Percentiles rank a stretch among this genome's conserved stretches.
phyloP scores from a whole-genome alignment of 2,113 vertebrate genomes.

The Eira barbara region DNA sequence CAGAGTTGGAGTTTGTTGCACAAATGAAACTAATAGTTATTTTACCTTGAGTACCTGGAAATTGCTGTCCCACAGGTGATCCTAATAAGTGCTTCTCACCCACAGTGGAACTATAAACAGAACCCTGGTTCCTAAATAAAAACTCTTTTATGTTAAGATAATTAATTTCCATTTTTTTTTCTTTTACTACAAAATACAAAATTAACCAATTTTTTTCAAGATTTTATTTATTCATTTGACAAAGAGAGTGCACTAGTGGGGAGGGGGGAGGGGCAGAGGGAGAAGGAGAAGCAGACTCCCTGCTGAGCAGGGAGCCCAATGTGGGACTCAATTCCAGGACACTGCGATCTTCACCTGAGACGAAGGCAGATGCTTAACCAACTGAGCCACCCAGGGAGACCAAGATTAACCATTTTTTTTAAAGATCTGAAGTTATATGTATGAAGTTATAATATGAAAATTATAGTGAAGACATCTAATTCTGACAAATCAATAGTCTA shows the following conservation, averaged over 20 bases:
- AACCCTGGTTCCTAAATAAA: constrained; percentile 22
- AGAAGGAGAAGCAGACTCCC: background rate
- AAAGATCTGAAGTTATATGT: background rate
- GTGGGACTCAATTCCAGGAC: background rate
- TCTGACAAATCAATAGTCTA: background rate
- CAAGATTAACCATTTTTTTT: background rate
- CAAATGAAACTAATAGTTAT: constrained; percentile 26
- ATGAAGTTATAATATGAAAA: constrained; percentile 26
- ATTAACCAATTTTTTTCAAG: background rate
- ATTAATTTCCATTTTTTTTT: constrained; percentile 7
- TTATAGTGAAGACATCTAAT: background rate
- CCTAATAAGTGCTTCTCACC: background rate
- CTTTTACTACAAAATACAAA: background rate
- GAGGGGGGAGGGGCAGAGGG: background rate
- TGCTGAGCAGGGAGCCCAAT: background rate
- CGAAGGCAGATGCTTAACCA: background rate
- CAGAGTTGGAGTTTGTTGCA: background rate
- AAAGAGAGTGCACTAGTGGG: background rate
- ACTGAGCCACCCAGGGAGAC: background rate
- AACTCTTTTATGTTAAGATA: background rate
- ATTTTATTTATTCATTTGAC: background rate
- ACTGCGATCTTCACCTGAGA: background rate
- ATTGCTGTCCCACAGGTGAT: background rate
- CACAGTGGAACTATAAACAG: background rate
- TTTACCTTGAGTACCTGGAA: constrained; percentile 23